Percentiles rank a stretch among this genome's conserved stretches.
phyloP scores from a whole-genome alignment of 1,140 invertebrate genomes.

The Trachymyrmex cornetzi region DNA sequence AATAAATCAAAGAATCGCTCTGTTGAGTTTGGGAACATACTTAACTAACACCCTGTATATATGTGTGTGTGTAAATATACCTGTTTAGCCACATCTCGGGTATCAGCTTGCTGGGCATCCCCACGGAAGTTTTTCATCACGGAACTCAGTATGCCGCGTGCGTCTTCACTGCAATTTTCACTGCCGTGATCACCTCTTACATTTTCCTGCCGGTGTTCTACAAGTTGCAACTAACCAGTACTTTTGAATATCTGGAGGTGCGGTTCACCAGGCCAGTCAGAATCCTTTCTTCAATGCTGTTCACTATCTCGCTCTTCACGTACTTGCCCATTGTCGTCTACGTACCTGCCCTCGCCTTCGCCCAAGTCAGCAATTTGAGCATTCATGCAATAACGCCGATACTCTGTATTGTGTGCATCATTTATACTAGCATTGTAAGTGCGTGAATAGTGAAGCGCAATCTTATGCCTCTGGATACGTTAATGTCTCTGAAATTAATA shows the following conservation, averaged over 20 bases:
- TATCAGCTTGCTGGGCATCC: slow-evolving; percentile 92
- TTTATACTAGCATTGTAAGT: slow-evolving; percentile 91
- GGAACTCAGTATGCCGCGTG: slow-evolving; percentile 90
- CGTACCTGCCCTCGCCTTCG: slow-evolving; percentile 88
- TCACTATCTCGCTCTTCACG: slow-evolving; percentile 87
- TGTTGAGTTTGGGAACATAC: no score
- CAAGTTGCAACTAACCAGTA: slow-evolving; percentile 90
- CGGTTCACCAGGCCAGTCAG: slow-evolving; percentile 89
- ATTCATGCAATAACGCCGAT: slow-evolving; percentile 89
- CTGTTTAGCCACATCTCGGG: slow-evolving; percentile 89
- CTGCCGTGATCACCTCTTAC: slow-evolving; percentile 88
- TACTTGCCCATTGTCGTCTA: slow-evolving; percentile 89
- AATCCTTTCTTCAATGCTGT: slow-evolving; percentile 89
- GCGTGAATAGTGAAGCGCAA: not conserved
- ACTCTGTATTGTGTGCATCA: slow-evolving; percentile 91
- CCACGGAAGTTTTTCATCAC: slow-evolving; percentile 92
- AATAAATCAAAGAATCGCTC: no score
- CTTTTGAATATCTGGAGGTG: slow-evolving; percentile 92
- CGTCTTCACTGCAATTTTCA: slow-evolving; percentile 88
- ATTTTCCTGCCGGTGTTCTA: slow-evolving; percentile 92
- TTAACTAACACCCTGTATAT: no score
- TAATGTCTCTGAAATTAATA: not conserved
- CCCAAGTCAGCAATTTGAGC: slow-evolving; percentile 89
- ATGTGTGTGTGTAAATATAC: no score
- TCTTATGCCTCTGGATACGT: not conserved